A percentile compares a stretch with the other conserved stretches of the same genome.
Evolutionary conservation across 2,888 invertebrate genomes (phyloP).

Genomic region (Drosophila putrida): DNA sequence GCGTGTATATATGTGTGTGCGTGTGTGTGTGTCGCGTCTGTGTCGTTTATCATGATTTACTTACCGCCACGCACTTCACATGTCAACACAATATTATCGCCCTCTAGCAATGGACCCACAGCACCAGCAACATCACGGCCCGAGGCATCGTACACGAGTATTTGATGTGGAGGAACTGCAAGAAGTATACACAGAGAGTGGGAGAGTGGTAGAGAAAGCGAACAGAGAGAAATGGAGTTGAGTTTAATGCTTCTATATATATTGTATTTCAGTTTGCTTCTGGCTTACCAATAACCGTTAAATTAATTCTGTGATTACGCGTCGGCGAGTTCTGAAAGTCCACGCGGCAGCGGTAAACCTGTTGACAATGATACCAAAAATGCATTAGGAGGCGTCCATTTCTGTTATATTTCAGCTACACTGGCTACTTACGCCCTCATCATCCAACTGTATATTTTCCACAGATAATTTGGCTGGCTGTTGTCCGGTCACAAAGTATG

Average conservation of each 20-base stretch:
- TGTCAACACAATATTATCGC: constrained; percentile 91
- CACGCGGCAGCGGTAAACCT: constrained; percentile 93
- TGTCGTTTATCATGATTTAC: constrained; percentile 84
- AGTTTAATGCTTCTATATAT: constrained; percentile 53
- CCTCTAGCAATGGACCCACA: constrained; percentile 93
- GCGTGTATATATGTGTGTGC: constrained; percentile 14
- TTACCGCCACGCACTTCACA: constrained; percentile 96
- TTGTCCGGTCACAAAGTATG: constrained; percentile 93
- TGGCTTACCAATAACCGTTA: constrained; percentile 95
- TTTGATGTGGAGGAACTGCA: constrained; percentile 94
- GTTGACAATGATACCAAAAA: constrained; percentile 41
- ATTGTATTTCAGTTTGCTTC: constrained; percentile 47
- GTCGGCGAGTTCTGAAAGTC: constrained; percentile 96
- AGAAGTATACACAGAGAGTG: not conserved
- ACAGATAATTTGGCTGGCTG: constrained; percentile 93
- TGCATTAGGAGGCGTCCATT: constrained; percentile 40
- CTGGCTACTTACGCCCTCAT: constrained; percentile 89
- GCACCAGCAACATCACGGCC: constrained; percentile 92
- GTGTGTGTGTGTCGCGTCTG: constrained; percentile 48
- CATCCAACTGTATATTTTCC: constrained; percentile 93
- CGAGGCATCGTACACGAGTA: constrained; percentile 93
- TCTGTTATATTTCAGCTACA: constrained; percentile 9
- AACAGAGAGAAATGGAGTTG: constrained; percentile 18
- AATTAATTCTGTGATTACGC: constrained; percentile 94
- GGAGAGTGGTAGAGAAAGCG: constrained; percentile 61